Percentiles rank a stretch among this genome's conserved stretches.
phyloP scores from a whole-genome alignment of 2,113 vertebrate genomes.

The Corapipo altera region DNA sequence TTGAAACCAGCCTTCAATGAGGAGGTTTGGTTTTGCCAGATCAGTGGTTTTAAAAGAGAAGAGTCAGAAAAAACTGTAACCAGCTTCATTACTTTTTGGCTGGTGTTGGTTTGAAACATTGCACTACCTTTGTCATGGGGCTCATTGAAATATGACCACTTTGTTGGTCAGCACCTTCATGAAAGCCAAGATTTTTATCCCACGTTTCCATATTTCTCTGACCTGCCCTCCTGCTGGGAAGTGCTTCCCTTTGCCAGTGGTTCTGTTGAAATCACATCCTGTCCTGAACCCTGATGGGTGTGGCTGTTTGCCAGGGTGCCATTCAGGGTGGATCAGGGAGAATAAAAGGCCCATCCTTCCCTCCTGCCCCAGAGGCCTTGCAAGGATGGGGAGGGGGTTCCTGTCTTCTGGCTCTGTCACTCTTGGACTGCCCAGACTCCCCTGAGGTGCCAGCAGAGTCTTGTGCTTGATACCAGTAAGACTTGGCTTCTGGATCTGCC shows the following conservation, averaged over 20 bases:
- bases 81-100: neutral
- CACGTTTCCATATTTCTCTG: neutral
- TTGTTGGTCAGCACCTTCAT: neutral
- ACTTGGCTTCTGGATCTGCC: neutral
- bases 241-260: neutral
- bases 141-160: neutral
- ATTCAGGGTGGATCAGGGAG: neutral
- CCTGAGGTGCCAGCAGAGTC: neutral
- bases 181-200: neutral
- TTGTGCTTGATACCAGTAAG: neutral
- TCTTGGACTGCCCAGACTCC: neutral
- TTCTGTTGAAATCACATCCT: conserved; percentile 30
- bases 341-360: neutral
- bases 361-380: neutral
- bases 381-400: neutral
- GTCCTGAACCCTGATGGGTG: neutral
- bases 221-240: conserved; percentile 17
- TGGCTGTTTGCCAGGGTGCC: neutral
- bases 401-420: neutral
- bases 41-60: neutral
- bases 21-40: conserved; percentile 2
- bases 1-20: neutral
- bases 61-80: neutral
- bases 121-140: neutral
- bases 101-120: neutral